phyloP scores from a whole-genome alignment of 2,113 vertebrate genomes.

The Silurus meridionalis region DNA sequence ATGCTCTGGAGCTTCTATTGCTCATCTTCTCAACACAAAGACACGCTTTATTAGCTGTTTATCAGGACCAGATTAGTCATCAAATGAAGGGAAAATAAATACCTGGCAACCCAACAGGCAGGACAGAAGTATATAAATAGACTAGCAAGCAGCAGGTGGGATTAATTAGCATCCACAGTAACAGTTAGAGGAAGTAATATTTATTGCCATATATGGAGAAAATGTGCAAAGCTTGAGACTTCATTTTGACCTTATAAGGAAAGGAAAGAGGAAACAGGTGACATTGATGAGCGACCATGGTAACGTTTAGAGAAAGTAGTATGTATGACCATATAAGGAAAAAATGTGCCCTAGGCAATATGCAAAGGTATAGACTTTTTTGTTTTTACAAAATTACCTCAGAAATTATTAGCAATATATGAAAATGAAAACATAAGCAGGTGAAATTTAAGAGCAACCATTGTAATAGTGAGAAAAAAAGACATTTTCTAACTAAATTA shows the following conservation, averaged over 20 bases:
- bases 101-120: not conserved
- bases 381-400: not conserved
- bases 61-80: not conserved
- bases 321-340: not conserved
- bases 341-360: not conserved
- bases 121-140: not conserved
- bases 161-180: conserved; percentile 20
- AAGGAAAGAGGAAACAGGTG: too few species aligned
- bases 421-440: too few species aligned
- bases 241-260: too few species aligned
- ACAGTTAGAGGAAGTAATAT: not conserved
- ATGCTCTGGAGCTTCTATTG: conserved; percentile 11
- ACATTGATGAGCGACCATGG: not conserved
- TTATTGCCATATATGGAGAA: not conserved
- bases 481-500: not conserved
- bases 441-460: too few species aligned
- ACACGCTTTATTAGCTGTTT: not conserved
- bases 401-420: too few species aligned
- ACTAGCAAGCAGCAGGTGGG: conserved; percentile 5
- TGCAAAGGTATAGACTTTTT: too few species aligned
- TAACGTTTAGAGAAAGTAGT: not conserved
- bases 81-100: not conserved
- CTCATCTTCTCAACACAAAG: not conserved
- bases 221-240: too few species aligned
- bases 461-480: too few species aligned